Percentiles rank a stretch among this genome's conserved stretches.
Evolutionary conservation across 2,888 invertebrate species (phyloP).

Genomic region (Caenorhabditis sp.): DNA sequence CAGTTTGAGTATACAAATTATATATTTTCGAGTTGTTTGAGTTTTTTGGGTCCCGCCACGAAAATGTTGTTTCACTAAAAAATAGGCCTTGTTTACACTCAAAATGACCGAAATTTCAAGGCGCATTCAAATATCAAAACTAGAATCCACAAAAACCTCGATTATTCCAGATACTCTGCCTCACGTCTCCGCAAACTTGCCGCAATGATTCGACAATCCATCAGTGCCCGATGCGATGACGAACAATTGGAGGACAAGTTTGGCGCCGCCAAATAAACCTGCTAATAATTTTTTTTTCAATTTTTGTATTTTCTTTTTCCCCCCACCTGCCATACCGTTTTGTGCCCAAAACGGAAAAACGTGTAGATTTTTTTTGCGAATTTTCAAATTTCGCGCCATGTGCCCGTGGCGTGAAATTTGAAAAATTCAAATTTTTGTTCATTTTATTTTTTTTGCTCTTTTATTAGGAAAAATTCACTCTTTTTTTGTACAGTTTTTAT

Average conservation of each 20-base stretch:
- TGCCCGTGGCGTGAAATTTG: too few relatives aligned
- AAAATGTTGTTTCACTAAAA: neutral
- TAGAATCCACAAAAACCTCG: neutral
- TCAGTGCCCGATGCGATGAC: constrained; percentile 12
- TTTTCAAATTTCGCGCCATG: neutral
- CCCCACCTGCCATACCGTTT: neutral
- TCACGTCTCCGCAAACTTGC: constrained; percentile 53
- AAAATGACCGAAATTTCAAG: too few relatives aligned
- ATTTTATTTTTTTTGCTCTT: too few relatives aligned
- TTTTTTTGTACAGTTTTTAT: too few relatives aligned
- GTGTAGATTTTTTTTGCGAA: neutral
- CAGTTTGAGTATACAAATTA: too few relatives aligned
- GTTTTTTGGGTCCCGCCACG: neutral
- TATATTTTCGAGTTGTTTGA: neutral
- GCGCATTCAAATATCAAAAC: too few relatives aligned
- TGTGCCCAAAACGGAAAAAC: neutral
- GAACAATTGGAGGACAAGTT: constrained; percentile 16
- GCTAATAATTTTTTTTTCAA: neutral
- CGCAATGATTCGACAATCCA: constrained; percentile 43
- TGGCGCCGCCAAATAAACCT: constrained; percentile 4
- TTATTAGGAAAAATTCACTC: too few relatives aligned
- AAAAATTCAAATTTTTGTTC: too few relatives aligned
- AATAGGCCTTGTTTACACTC: neutral
- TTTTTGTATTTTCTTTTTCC: neutral
- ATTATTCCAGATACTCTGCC: constrained; percentile 49